Evolutionary conservation across 2,113 vertebrate genomes (phyloP).

Genomic region (Eulacestoma nigropectus): DNA sequence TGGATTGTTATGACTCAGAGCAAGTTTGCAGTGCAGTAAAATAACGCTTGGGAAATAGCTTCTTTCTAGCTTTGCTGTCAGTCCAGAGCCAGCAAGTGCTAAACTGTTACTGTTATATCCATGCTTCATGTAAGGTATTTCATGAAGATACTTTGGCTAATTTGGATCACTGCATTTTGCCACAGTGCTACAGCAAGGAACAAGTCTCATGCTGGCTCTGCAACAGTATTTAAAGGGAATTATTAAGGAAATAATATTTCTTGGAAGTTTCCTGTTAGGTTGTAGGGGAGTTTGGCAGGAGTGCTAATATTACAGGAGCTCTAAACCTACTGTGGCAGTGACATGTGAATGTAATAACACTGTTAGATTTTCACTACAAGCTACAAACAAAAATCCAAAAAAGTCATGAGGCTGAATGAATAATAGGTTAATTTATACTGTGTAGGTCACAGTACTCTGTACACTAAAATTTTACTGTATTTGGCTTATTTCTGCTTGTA

Average conservation of each 20-base stretch:
- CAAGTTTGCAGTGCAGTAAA: neutral
- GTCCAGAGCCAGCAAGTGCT: neutral
- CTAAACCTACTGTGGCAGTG: neutral
- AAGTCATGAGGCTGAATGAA: neutral
- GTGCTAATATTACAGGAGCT: neutral
- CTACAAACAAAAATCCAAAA: neutral
- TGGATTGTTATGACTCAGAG: neutral
- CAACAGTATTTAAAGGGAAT: neutral
- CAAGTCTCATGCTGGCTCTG: neutral
- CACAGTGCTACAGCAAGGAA: neutral
- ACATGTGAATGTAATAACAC: neutral
- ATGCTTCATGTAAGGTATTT: neutral
- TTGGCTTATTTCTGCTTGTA: neutral
- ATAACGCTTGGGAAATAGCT: neutral
- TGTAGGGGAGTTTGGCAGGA: neutral
- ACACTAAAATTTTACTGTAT: neutral
- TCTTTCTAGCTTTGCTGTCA: neutral
- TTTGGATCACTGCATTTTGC: neutral
- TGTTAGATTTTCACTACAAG: neutral
- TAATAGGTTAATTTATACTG: neutral
- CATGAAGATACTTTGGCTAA: neutral
- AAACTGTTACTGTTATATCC: neutral
- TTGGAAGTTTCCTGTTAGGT: neutral
- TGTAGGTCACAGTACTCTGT: neutral
- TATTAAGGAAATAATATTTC: neutral